phyloP scores from a whole-genome alignment of 2,113 vertebrate genomes.

The Dromaius novaehollandiae region DNA sequence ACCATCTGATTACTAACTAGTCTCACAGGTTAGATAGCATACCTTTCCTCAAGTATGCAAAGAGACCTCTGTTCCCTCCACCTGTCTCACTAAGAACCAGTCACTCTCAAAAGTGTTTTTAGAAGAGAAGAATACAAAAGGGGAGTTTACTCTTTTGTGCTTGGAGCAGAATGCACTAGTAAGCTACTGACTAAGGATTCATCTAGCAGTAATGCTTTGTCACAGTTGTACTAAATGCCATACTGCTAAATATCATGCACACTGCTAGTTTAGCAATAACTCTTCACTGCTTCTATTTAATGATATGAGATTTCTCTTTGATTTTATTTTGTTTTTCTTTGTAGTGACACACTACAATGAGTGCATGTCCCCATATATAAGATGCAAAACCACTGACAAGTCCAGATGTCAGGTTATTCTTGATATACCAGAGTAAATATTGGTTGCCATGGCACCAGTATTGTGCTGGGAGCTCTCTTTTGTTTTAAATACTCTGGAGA shows the following conservation, averaged over 20 bases:
- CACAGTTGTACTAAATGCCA: not conserved
- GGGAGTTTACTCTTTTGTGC: not conserved
- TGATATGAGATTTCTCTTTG: not conserved
- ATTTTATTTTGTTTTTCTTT: not conserved
- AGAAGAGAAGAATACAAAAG: not conserved
- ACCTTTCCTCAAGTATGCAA: not conserved
- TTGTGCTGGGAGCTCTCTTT: not conserved
- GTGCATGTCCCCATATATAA: not conserved
- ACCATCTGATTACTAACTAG: not conserved
- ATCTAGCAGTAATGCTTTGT: not conserved
- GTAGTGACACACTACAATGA: not conserved
- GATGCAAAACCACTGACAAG: slow-evolving; percentile 10
- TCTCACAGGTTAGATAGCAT: not conserved
- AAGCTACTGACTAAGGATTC: not conserved
- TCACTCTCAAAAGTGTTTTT: not conserved
- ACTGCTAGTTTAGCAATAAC: not conserved
- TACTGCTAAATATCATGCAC: not conserved
- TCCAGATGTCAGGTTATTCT: not conserved
- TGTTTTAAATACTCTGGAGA: slow-evolving; percentile 19
- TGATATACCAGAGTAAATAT: slow-evolving; percentile 27
- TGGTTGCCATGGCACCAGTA: slow-evolving; percentile 28
- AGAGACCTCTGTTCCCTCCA: not conserved
- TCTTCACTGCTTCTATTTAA: not conserved
- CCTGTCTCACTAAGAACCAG: not conserved
- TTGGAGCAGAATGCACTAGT: not conserved